A percentile compares a stretch with the other conserved stretches of the same genome.
These are phyloP conservation scores for Thalassoma bifasciatum DNA, from an alignment of 2,113 vertebrate species.

Conservation along the genomic window DNA sequence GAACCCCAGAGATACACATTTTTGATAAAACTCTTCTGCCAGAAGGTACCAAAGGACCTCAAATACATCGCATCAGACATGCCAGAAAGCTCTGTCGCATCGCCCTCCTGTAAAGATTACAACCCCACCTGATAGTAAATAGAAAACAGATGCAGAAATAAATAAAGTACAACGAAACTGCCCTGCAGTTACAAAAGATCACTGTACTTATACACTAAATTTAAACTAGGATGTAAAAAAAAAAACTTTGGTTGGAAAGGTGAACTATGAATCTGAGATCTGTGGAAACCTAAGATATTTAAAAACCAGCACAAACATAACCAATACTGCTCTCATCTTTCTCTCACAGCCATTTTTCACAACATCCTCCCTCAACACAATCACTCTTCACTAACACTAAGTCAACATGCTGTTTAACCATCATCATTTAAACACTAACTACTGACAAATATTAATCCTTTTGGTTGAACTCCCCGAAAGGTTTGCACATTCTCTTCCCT, in stretches of 20 bases:
- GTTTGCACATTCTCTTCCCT: conserved; percentile 51
- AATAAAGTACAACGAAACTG: conserved; percentile 81
- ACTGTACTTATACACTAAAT: conserved; percentile 23
- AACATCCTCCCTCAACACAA: background rate
- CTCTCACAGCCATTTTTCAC: conserved; percentile 9
- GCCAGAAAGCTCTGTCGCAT: conserved; percentile 1
- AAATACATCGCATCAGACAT: conserved; percentile 25
- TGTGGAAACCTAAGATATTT: conserved; percentile 5
- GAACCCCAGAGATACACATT: conserved; percentile 40
- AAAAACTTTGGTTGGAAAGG: conserved; percentile 43
- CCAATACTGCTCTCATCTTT: conserved; percentile 6
- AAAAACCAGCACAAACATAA: conserved; percentile 16
- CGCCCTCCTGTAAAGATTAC: background rate
- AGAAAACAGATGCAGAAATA: conserved; percentile 71
- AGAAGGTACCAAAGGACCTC: conserved; percentile 28
- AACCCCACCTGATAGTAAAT: conserved; percentile 36
- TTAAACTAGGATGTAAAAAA: conserved; percentile 30
- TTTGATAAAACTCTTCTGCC: conserved; percentile 30
- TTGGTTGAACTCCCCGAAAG: conserved; percentile 2
- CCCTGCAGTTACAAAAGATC: conserved; percentile 80
- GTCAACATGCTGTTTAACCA: conserved; percentile 6
- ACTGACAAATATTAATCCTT: conserved; percentile 24
- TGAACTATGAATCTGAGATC: conserved; percentile 16
- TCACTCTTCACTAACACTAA: background rate
- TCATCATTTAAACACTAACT: background rate